Conservation (phyloP, 2,797 vertebrate species). For the Eidolon dupreanum region DNA sequence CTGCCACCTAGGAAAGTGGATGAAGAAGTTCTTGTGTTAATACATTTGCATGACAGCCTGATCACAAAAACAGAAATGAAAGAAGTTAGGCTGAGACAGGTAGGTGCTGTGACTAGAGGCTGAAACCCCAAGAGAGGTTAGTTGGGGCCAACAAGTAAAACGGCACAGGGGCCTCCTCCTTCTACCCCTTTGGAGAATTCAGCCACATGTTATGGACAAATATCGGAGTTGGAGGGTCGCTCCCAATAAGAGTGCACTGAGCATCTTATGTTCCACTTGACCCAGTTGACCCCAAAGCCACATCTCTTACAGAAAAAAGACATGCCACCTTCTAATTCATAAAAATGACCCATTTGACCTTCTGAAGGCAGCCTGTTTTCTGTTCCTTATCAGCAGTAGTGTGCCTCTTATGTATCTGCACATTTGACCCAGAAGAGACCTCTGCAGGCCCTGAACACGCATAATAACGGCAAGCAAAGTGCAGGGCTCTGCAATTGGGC, state of each 20-base stretch:
- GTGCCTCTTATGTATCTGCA: not conserved
- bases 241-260: not conserved
- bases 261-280: not conserved
- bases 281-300: not conserved
- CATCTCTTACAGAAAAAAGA: slow-evolving; percentile 26
- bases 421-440: not conserved
- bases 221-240: not conserved
- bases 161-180: not conserved
- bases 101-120: not conserved
- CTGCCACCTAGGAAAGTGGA: not conserved
- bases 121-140: not conserved
- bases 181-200: not conserved
- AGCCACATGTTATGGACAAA: not conserved
- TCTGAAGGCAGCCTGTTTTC: not conserved
- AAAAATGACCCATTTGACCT: slow-evolving; percentile 31
- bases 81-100: not conserved
- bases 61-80: not conserved
- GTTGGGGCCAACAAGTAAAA: not conserved
- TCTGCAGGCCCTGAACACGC: not conserved
- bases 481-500: not conserved
- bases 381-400: not conserved
- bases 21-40: not conserved
- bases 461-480: not conserved
- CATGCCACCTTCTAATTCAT: not conserved
- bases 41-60: not conserved